phyloP scores from a whole-genome alignment of 2,888 invertebrate genomes.

The Meandrusa payeni region DNA sequence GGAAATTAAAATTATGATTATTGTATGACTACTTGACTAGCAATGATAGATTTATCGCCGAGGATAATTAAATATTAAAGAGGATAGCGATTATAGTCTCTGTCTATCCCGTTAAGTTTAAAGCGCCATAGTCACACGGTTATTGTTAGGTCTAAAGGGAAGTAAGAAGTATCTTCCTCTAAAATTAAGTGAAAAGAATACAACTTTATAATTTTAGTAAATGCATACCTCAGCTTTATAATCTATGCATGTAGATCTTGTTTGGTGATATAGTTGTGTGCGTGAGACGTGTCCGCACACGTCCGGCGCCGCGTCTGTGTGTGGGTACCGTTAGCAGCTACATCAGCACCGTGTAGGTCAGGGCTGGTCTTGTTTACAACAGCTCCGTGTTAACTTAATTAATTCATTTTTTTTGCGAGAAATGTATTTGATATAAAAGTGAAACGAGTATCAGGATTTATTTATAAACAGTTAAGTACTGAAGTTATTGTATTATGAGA shows the following conservation, averaged over 20 bases:
- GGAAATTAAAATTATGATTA: no score
- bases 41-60: no score
- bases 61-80: no score
- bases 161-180: no score
- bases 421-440: constrained; percentile 4
- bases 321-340: constrained; percentile 68
- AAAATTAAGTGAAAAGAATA: no score
- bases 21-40: no score
- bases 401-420: constrained; percentile 5
- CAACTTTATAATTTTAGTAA: constrained; percentile 3
- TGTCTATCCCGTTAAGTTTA: no score
- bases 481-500: not conserved
- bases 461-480: constrained; percentile 2
- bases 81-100: no score
- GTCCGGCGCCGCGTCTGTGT: constrained; percentile 40
- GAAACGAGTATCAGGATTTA: constrained; percentile 5
- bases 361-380: constrained; percentile 11
- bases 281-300: constrained; percentile 36
- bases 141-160: no score
- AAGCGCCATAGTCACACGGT: no score
- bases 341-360: constrained; percentile 42
- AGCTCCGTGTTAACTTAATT: constrained; percentile 1
- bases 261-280: constrained; percentile 1
- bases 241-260: constrained; percentile 13
- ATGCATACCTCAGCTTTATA: constrained; percentile 9